Percentiles rank a stretch among this genome's conserved stretches.
These are phyloP conservation scores for Otus scops DNA, from an alignment of 2,797 vertebrate species.

Conservation along the genomic window DNA sequence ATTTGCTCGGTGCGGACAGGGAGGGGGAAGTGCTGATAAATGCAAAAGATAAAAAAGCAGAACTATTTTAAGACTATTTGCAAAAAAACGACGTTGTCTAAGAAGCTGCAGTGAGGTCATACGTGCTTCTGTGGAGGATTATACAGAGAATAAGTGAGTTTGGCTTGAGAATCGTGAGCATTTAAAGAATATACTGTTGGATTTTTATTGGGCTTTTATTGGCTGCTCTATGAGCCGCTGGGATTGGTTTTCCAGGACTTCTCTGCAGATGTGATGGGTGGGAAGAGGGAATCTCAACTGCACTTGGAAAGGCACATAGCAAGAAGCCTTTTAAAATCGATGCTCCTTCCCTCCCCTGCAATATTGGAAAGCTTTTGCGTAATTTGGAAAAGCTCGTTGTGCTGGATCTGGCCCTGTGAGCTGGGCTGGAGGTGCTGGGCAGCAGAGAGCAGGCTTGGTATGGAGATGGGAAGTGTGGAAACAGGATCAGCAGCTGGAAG, in stretches of 20 bases:
- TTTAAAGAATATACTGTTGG: neutral
- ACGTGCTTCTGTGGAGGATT: neutral
- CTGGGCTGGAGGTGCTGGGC: neutral
- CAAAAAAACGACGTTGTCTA: neutral
- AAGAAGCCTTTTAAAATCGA: neutral
- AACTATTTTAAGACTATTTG: neutral
- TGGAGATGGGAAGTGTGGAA: neutral
- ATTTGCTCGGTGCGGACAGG: neutral
- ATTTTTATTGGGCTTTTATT: neutral
- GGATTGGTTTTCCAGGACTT: neutral
- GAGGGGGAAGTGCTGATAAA: neutral
- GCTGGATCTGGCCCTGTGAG: neutral
- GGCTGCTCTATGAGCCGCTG: neutral
- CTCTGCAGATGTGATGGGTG: neutral
- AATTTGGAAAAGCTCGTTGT: accelerated
- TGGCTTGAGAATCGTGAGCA: neutral
- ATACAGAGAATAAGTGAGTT: neutral
- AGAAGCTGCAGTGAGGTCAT: neutral
- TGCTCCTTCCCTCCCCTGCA: neutral
- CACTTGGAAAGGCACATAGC: neutral
- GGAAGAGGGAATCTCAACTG: neutral
- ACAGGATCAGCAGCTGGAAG: neutral
- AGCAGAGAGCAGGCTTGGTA: neutral
- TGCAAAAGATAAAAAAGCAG: neutral
- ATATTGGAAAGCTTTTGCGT: neutral